phyloP scores from a whole-genome alignment of 1,140 invertebrate genomes.

The Caenorhabditis elegans region WBcel235 BX284605.5:14306001-14306500 shows the following conservation, averaged over 20 bases:
- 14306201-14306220: slow-evolving; percentile 40
- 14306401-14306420: no score
- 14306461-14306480: no score
- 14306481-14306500: no score
- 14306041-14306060: slow-evolving; percentile 38
- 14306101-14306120: slow-evolving; percentile 49
- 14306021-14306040: slow-evolving; percentile 48
- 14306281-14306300: slow-evolving; percentile 27
- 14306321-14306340: slow-evolving; percentile 29
- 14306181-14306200: slow-evolving; percentile 36
- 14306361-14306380: neutral
- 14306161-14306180: slow-evolving; percentile 37
- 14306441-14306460: no score
- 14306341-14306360: slow-evolving; percentile 38
- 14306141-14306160: slow-evolving; percentile 49
- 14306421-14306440: neutral
- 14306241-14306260: slow-evolving; percentile 42
- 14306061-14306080: slow-evolving; percentile 44
- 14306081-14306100: slow-evolving; percentile 43
- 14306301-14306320: slow-evolving; percentile 22
- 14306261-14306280: slow-evolving; percentile 38
- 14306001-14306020: slow-evolving; percentile 37
- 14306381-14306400: no score
- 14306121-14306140: slow-evolving; percentile 42
- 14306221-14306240: neutral